Base-by-base conservation (phyloP, 2,888 invertebrate species). In the Erannis defoliaria region DNA sequence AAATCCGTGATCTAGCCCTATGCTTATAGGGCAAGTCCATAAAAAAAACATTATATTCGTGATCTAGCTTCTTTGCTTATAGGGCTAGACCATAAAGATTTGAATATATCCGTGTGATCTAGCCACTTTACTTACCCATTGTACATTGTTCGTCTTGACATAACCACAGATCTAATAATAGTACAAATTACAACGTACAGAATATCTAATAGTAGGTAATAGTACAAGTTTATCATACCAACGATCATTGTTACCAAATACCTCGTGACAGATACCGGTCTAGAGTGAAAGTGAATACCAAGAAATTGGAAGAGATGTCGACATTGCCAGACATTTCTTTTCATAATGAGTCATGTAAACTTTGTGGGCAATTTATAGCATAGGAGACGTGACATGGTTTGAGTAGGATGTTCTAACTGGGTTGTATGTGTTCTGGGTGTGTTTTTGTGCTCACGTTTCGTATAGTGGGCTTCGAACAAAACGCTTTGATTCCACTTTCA, bases 221-320 rank as follows among this genome's bases (percentile, higher is more conserved):
- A 45, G 26, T 16, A 16, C 19, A 5, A 26, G 26, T 18, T 35
- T 35, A 40, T 16, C 26, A 57, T 19, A 35, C 18, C 21, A 59
- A 59, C 16, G n/a, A 38, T 48, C 46, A 21, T 37, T 40, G 38
- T 51, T 46, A 58, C 45, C 50, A 45, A 57, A 57, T 42, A 50
- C 19, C 19, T 10, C 16, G 26, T 19, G 18, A 43, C 43, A 12
- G 6, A 31, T 16, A 50, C 54, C 43, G 26, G 50, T 48, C 21
- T n/a, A 37, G 8, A 53, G 62, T 62, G 62, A 62, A 62, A 62
- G 62, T 54, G 53, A 62, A 53, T 53, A 42, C 35, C 42, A 12
- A 29, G 21, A 26, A 48, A 53, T 37, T 48, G 45, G 33, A 49
- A 16, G 40, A 51, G 29, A 40, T 14, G 38, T 31, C 35, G 29